Percentiles rank a stretch among this genome's conserved stretches.
Conservation (phyloP, 2,113 vertebrate genomes). For the Ptyas mucosa region DNA sequence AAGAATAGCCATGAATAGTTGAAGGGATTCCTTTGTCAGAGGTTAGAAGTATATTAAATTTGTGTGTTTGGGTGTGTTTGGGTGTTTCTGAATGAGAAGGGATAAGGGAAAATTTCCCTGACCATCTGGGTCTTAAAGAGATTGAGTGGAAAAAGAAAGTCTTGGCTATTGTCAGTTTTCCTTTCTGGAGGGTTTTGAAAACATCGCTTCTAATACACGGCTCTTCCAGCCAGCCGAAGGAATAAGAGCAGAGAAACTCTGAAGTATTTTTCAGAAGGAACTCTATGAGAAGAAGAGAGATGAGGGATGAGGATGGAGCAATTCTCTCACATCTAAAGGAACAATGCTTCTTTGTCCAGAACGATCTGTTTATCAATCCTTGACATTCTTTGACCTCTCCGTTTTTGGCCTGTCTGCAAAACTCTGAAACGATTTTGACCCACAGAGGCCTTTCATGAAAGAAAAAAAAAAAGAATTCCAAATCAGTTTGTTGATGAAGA, state of each 20-base stretch:
- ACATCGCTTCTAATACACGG: neutral
- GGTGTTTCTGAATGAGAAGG: neutral
- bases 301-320: conserved; percentile 8
- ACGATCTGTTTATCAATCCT: conserved; percentile 29
- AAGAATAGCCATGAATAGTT: neutral
- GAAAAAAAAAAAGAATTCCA: conserved; percentile 41
- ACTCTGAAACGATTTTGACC: conserved; percentile 36
- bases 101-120: neutral
- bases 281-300: neutral
- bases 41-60: neutral
- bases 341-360: conserved; percentile 20
- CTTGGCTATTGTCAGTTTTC: conserved; percentile 4
- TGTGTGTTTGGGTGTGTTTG: neutral
- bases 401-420: conserved; percentile 46
- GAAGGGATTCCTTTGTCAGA: neutral
- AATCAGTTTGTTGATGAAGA: neutral
- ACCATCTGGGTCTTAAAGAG: conserved; percentile 8
- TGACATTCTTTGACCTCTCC: conserved; percentile 31
- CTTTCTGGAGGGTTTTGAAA: neutral
- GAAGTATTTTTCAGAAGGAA: conserved; percentile 37
- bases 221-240: conserved; percentile 26
- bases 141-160: neutral
- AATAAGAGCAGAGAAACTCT: conserved; percentile 31
- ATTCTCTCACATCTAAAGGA: neutral
- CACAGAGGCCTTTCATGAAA: conserved; percentile 26